Evolutionary conservation across 2,113 vertebrate genomes (phyloP).

Genomic region (Lepus europaeus): DNA sequence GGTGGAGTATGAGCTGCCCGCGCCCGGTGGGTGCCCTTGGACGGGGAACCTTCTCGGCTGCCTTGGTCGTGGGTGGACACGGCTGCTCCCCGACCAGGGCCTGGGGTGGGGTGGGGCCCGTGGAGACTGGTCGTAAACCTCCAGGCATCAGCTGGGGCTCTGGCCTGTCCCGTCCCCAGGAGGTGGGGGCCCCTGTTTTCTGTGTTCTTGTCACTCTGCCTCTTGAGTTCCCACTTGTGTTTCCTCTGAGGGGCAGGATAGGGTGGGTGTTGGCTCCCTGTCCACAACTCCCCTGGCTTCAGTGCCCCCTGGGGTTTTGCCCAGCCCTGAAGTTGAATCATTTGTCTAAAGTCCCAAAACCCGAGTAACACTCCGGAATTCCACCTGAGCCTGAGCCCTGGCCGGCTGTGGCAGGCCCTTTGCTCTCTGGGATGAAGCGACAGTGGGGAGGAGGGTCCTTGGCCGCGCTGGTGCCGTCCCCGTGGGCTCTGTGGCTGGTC

Average conservation of each 20-base stretch:
- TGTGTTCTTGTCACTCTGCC: rapidly evolving
- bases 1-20: slow-evolving; percentile 97
- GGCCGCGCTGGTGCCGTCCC: neutral
- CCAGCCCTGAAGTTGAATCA: neutral
- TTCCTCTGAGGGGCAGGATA: neutral
- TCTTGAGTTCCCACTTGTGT: neutral
- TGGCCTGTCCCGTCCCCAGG: slow-evolving; percentile 3
- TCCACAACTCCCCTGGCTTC: neutral
- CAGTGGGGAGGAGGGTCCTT: neutral
- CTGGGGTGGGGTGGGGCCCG: neutral
- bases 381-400: neutral
- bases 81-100: slow-evolving; percentile 7
- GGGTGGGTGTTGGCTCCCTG: neutral
- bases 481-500: neutral
- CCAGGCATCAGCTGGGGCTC: neutral
- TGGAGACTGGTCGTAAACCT: neutral
- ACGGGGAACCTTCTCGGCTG: slow-evolving; percentile 55
- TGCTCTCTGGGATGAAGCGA: neutral
- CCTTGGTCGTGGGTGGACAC: slow-evolving; percentile 5
- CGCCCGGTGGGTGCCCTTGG: slow-evolving; percentile 90
- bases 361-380: neutral
- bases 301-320: neutral
- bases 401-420: neutral
- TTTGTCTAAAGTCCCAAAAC: neutral
- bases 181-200: neutral